phyloP scores from a whole-genome alignment of 2,113 vertebrate species.

The Pyxicephalus adspersus region DNA sequence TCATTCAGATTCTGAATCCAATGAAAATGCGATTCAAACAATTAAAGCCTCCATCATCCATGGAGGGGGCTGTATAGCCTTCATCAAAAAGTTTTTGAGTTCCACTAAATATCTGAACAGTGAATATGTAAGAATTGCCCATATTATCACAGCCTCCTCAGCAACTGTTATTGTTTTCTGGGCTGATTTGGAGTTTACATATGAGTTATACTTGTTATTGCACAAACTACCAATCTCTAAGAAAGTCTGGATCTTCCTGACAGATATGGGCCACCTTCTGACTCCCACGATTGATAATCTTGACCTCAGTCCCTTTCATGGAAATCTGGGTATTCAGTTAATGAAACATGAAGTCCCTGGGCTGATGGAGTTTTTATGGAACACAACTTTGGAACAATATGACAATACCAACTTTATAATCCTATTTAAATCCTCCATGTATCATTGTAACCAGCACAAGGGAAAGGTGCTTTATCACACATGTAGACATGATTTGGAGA shows the following conservation, averaged over 20 bases:
- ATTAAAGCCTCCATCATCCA: background rate
- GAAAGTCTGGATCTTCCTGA: conserved; percentile 22
- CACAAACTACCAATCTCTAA: background rate
- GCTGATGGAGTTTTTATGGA: conserved; percentile 3
- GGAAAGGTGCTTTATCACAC: background rate
- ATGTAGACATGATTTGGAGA: background rate
- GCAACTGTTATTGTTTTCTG: conserved; percentile 20
- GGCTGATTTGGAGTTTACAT: conserved; percentile 32
- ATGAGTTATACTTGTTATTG: conserved; percentile 5
- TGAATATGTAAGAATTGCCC: background rate
- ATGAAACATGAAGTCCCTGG: background rate
- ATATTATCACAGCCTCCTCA: background rate
- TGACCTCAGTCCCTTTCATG: conserved; percentile 21
- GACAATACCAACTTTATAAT: background rate
- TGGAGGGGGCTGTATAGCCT: conserved; percentile 14
- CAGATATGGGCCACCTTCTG: conserved; percentile 9
- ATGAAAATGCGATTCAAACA: conserved; percentile 15
- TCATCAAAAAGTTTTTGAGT: conserved; percentile 9
- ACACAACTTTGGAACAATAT: conserved; percentile 5
- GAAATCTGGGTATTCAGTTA: background rate
- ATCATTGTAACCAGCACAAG: background rate
- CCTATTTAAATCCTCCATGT: background rate
- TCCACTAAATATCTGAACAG: background rate
- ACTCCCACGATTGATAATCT: background rate
- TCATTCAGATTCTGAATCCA: conserved; percentile 13